Percentiles rank a stretch among this genome's conserved stretches.
Evolutionary conservation across 2,888 invertebrate species (phyloP).

Genomic region (Trileptium ribeirensis): DNA sequence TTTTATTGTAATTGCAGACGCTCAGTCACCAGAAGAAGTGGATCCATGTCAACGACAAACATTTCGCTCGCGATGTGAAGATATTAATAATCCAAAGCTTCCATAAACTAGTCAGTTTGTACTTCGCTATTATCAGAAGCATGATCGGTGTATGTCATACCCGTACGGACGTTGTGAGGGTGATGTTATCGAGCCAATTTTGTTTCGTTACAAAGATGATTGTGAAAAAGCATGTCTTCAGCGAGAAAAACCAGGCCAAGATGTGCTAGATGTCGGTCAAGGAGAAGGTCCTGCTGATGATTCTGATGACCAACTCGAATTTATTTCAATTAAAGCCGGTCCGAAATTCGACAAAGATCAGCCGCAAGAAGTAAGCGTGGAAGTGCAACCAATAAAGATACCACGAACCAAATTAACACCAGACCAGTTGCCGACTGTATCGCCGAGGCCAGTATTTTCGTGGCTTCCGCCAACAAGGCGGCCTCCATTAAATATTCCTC

Average conservation of each 20-base stretch:
- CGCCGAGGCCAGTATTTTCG: background rate
- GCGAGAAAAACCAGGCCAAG: background rate
- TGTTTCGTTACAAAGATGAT: slow-evolving; percentile 19
- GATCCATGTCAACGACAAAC: slow-evolving; percentile 16
- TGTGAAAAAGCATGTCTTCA: slow-evolving; percentile 16
- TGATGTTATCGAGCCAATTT: slow-evolving; percentile 8
- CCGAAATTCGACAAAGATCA: background rate
- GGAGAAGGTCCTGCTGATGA: too few relatives aligned
- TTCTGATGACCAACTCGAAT: too few relatives aligned
- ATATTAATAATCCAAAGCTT: background rate
- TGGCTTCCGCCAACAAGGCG: background rate
- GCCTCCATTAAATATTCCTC: background rate
- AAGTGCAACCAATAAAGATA: background rate
- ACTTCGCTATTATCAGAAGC: slow-evolving; percentile 1
- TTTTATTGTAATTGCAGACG: background rate
- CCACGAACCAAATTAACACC: too few relatives aligned
- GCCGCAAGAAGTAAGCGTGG: background rate
- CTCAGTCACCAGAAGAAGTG: background rate
- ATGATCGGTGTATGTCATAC: slow-evolving; percentile 7
- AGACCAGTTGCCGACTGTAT: background rate
- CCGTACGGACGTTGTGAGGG: slow-evolving; percentile 14
- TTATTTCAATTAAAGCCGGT: background rate
- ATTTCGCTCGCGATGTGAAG: slow-evolving; percentile 4
- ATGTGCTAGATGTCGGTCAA: too few relatives aligned
- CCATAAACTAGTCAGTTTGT: slow-evolving; percentile 2